phyloP scores from a whole-genome alignment of 2,888 invertebrate genomes.

The Synanthedon vespiformis region DNA sequence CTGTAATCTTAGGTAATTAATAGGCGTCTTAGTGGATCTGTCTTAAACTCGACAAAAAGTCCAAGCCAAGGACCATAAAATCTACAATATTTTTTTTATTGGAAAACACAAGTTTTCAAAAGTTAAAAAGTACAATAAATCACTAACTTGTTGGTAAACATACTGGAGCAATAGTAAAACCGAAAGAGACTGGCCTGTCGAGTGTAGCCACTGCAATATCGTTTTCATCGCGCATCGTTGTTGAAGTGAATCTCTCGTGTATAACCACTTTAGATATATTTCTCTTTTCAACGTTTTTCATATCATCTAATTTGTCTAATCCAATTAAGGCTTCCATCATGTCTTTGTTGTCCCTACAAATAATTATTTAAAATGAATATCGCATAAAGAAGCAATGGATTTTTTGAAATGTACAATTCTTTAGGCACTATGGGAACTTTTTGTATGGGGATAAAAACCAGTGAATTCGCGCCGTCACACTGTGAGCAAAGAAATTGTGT shows the following conservation, averaged over 20 bases:
- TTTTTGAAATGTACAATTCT: too few species aligned
- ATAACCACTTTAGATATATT: slow-evolving; percentile 44
- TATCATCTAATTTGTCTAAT: slow-evolving; percentile 48
- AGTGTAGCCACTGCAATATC: slow-evolving; percentile 71
- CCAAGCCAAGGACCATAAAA: too few species aligned
- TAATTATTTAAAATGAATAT: too few species aligned
- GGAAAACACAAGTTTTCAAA: not conserved
- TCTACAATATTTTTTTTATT: too few species aligned
- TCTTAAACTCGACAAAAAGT: too few species aligned
- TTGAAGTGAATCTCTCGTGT: slow-evolving; percentile 61
- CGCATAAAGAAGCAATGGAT: too few species aligned
- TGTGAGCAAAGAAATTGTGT: too few species aligned
- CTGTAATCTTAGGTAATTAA: too few species aligned
- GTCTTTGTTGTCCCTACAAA: slow-evolving; percentile 41
- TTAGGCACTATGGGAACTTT: too few species aligned
- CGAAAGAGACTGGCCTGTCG: slow-evolving; percentile 45
- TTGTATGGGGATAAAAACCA: too few species aligned
- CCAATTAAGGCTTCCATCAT: slow-evolving; percentile 53
- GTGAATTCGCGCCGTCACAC: too few species aligned
- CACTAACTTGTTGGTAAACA: slow-evolving; percentile 50
- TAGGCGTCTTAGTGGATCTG: too few species aligned
- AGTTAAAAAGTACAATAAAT: slow-evolving; percentile 29
- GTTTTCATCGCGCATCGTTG: slow-evolving; percentile 64
- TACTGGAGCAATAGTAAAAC: slow-evolving; percentile 52
- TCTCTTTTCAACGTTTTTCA: slow-evolving; percentile 36